phyloP scores from a whole-genome alignment of 2,113 vertebrate species.

The Sakesphorus luctuosus region DNA sequence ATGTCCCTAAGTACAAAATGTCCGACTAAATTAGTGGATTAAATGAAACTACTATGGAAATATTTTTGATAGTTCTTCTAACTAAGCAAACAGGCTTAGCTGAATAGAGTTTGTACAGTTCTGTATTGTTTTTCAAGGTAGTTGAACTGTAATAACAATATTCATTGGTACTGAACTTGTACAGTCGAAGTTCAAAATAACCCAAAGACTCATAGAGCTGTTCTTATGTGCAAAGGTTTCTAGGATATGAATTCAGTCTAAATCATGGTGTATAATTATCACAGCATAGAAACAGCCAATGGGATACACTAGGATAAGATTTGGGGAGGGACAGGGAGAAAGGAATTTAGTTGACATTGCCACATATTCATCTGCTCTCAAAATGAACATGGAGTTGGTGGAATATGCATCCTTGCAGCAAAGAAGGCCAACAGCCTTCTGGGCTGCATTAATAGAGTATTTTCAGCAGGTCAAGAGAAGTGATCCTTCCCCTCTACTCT shows the following conservation, averaged over 20 bases:
- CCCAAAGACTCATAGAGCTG: not conserved
- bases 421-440: not conserved
- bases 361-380: not conserved
- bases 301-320: not conserved
- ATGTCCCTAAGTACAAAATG: not conserved
- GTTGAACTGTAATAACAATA: not conserved
- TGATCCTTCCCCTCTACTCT: not conserved
- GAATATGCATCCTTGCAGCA: not conserved
- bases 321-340: accelerated
- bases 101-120: not conserved
- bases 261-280: not conserved
- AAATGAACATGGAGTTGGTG: not conserved
- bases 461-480: not conserved
- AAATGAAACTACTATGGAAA: not conserved
- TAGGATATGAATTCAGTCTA: not conserved
- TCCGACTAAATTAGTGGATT: not conserved
- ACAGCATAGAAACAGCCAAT: not conserved
- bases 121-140: not conserved
- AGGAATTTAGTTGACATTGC: not conserved
- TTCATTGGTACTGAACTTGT: not conserved
- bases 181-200: not conserved
- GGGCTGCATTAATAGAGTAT: not conserved
- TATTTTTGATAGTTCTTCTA: not conserved
- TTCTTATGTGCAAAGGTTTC: not conserved
- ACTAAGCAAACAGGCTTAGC: not conserved